Conservation (phyloP, 2,888 invertebrate species). For the Cephonodes hylas region DNA sequence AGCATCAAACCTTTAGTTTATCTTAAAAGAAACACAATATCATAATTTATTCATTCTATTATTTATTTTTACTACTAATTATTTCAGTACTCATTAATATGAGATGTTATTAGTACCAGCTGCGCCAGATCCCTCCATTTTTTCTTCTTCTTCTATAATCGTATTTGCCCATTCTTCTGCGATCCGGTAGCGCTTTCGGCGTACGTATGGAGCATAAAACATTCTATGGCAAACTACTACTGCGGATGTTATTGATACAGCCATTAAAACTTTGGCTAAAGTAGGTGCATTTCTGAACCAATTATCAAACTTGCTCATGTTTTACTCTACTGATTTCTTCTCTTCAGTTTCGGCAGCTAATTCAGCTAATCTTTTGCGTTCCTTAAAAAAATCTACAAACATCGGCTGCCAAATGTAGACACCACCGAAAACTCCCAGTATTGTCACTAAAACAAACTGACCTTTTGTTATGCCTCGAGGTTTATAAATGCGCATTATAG, state of each 20-base stretch:
- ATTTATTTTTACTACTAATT: slow-evolving; percentile 17
- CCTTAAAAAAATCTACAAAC: slow-evolving; percentile 52
- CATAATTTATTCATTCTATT: no score
- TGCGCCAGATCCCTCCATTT: slow-evolving; percentile 26
- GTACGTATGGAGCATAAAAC: slow-evolving; percentile 50
- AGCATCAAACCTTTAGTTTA: no score
- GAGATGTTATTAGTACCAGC: slow-evolving; percentile 37
- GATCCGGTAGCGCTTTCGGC: slow-evolving; percentile 39
- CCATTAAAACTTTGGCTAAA: slow-evolving; percentile 60
- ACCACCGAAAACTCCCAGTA: slow-evolving; percentile 70
- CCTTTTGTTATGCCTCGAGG: slow-evolving; percentile 60
- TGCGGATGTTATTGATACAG: slow-evolving; percentile 55
- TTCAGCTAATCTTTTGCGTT: slow-evolving; percentile 28
- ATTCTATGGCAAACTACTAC: slow-evolving; percentile 46
- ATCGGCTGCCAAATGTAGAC: slow-evolving; percentile 78
- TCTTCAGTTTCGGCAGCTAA: slow-evolving; percentile 24
- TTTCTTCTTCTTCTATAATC: slow-evolving; percentile 64
- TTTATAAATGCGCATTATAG: slow-evolving; percentile 68
- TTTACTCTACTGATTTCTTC: slow-evolving; percentile 29
- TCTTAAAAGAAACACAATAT: no score
- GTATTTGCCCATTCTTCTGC: slow-evolving; percentile 67
- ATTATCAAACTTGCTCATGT: slow-evolving; percentile 43
- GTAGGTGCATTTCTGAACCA: slow-evolving; percentile 55
- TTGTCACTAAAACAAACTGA: slow-evolving; percentile 60
- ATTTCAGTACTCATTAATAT: slow-evolving; percentile 28